Evolutionary conservation across 2,888 invertebrate species (phyloP), one percentile per base, ranked within the genome.

Genomic region (Ichneumoninae sp.): DNA sequence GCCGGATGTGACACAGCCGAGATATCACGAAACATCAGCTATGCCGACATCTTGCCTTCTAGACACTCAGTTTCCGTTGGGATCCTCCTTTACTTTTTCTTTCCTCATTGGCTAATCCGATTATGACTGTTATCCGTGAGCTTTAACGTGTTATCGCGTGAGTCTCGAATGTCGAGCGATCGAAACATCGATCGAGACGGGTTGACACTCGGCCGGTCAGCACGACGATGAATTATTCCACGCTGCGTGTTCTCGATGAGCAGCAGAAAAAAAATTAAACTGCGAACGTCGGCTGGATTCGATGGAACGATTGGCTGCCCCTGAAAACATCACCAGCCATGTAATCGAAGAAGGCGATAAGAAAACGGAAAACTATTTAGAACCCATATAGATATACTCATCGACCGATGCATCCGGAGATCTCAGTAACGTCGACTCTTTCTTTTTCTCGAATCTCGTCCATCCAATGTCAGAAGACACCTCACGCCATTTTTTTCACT

Each of bases 11-110:
- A 96, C 96, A 96, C 96, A 97, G 96, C 96, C 96, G 96, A 95
- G 95, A 95, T 85, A 86, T 95, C 95, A 92, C 94, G 94, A 94
- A 94, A 94, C 95, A 95, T 96, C 97, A 96, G 96, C 96, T 97
- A 97, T 97, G 97, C 97, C 97, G 96, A 97, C 96, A 97, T 97
- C 97, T 97, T 97, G 97, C 97, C 97, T 96, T 95, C 96, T 96
- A 96, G 92, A 93, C 94, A 94, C 92, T 93, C 92, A 90, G 90
- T 87, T 85, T 84, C 22, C 16, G 68, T 68, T 62, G 22, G 26
- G 16, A 19, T 33, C 36, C 36, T 57, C 10, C 40, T 57, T 40
- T 13, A 30, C 22, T n/a, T 57, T 57, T 54, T 52, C 16, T 5
- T 47, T 68, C 19, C 8, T 66, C 13, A 7, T 72, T 0, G n/a